Evolutionary conservation across 2,888 invertebrate genomes (phyloP).

Genomic region (Willowsia nigromaculata): DNA sequence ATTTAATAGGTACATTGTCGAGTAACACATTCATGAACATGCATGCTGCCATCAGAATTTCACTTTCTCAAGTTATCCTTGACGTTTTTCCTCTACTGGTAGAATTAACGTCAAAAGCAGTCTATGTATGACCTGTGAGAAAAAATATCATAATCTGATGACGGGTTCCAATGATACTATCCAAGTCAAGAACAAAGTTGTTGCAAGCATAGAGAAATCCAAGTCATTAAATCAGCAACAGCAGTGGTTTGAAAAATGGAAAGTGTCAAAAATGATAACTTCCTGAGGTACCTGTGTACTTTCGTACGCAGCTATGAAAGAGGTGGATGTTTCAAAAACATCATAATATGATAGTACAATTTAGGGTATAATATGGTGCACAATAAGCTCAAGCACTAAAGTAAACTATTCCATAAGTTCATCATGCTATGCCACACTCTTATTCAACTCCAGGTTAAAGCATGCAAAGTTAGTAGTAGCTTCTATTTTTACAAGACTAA

Average conservation of each 20-base stretch:
- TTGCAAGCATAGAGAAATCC: not conserved
- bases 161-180: not conserved
- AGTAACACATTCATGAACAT: not conserved
- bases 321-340: conserved; percentile 6
- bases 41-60: not conserved
- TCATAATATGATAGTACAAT: not conserved
- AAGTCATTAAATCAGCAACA: conserved; percentile 14
- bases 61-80: not conserved
- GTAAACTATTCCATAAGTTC: not conserved
- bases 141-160: conserved; percentile 15
- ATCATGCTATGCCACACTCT: no score
- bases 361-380: conserved; percentile 35
- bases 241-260: not conserved
- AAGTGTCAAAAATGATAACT: not conserved
- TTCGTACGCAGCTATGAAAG: not conserved
- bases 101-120: not conserved
- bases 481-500: conserved; percentile 26
- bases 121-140: not conserved
- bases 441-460: no score
- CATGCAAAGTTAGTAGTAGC: conserved; percentile 35
- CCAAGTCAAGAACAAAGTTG: conserved; percentile 5
- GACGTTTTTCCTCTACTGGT: not conserved
- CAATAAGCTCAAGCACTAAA: conserved; percentile 32
- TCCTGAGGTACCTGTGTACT: not conserved
- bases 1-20: not conserved